Evolutionary conservation across 2,888 invertebrate genomes (phyloP), one percentile per base, ranked within the genome.

Genomic region (Caenorhabditis sp.): DNA sequence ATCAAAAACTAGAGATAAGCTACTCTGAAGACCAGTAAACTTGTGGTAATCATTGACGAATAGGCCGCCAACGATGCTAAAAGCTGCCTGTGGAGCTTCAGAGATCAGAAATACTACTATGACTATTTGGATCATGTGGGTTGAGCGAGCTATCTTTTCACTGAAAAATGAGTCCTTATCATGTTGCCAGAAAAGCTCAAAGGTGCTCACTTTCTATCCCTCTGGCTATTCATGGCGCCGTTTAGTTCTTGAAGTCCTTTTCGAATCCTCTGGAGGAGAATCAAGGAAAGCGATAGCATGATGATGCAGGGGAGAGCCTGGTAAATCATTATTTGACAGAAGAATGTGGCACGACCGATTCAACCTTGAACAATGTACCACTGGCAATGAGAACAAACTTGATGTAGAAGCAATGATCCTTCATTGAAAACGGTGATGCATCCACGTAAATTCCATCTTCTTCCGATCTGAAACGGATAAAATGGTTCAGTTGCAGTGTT

Each of bases 391-490:
- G 60, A 5, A 51, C 6, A 1, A 51, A 5, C 37, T 74, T 74
- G 35, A 74, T 20, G 28, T 60, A 67, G 11, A 74, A 22, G 18
- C 74, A 74, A 11, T 56, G 26, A 15, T 67, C 40, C 6, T 18
- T 11, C 37, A 74, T 15, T 0, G 74, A 60, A 1, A 74, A 53
- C 32, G 60, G 65, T 1, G 74, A 58, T 26, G 37, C 35, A 28
- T 58, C 60, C 1, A 74, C 0, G 40, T 50, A 74, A 22, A 74
- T 51, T 2, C 50, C 60, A 20, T 56, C 60, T 40, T 74, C 65
- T 18, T 74, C 60, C 0, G 55, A 56, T 26, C 64, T 64, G 51
- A 50, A 61, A 53, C 6, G 32, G 11, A 32, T 6, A 32, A 4
- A 32, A 32, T 8, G 4, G 4, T 9, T 32, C 5, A 32, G 32